Conservation (phyloP, 2,888 invertebrate genomes). For the Tipula lateralis region DNA sequence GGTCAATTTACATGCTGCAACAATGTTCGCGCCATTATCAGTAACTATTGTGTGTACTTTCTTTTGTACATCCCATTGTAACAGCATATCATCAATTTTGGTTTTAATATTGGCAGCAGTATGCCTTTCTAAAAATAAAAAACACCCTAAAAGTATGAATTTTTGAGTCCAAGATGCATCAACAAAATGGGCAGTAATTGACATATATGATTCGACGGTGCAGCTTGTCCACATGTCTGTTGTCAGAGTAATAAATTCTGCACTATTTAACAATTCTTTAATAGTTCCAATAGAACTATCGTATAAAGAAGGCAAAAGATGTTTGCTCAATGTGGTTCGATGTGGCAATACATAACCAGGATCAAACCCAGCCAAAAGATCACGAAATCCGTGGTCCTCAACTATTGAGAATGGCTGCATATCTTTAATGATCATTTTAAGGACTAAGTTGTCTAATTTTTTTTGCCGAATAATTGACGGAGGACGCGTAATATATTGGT, state of each 20-base stretch:
- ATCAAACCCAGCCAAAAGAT: slow-evolving; percentile 37
- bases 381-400: slow-evolving; percentile 35
- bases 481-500: not conserved
- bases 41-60: slow-evolving; percentile 35
- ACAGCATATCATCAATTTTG: not conserved
- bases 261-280: not conserved
- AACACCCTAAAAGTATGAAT: not conserved
- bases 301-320: not conserved
- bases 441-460: slow-evolving; percentile 31
- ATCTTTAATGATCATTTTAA: slow-evolving; percentile 33
- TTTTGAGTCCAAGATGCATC: not conserved
- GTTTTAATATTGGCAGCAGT: not conserved
- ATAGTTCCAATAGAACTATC: not conserved
- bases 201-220: not conserved
- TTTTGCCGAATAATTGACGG: slow-evolving; percentile 4
- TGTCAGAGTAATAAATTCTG: not conserved
- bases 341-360: slow-evolving; percentile 38
- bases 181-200: not conserved
- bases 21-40: slow-evolving; percentile 38
- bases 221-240: too few species aligned
- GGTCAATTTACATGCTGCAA: slow-evolving; percentile 36
- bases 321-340: slow-evolving; percentile 36
- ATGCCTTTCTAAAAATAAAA: not conserved
- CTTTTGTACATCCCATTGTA: slow-evolving; percentile 28
- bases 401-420: slow-evolving; percentile 35